Base-by-base conservation (phyloP, 2,113 vertebrate species). In the Chaetodon auriga region DNA sequence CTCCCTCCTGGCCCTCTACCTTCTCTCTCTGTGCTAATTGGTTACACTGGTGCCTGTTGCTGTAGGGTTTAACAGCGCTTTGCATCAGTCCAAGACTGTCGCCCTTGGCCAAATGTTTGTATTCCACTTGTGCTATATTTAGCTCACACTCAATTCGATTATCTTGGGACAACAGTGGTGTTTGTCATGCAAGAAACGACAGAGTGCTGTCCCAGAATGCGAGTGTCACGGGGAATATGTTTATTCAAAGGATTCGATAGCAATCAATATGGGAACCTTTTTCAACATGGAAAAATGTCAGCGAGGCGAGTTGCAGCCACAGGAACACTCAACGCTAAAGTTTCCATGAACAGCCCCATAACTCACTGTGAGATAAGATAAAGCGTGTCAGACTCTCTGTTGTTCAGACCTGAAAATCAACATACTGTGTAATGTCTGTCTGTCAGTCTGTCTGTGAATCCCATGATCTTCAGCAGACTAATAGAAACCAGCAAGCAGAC, bases 11-110 rank as follows among this genome's bases (percentile, higher is more conserved):
- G 60, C 72, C 69, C 58, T 63, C 43, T 46, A 58, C 54, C 55
- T 81, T 63, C 71, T 63, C 41, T 25, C 38, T 70, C 36, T 72
- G 83, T 84, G 85, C 30, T 92, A 90, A 90, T 86, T 82, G 70
- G 81, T 64, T 13, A 36, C 63, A 60, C 53, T 51, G 71, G 75
- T 55, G 75, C 38, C 76, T 85, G 86, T 84, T 88, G 86, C 86
- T 70, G 41, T 36, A 36, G 87, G 92, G 78, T 88, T 92, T 92
- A 93, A 71, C 76, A 19, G 78, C 11, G 46, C 80, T 91, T 93
- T 87, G 70, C 74, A 7, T 91, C 63, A 2, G 75, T 41, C 19
- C 78, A 41, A 41, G 38, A 58, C 79, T 48, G 82, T 85, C 72
- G 57, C 68, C 80, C 61, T 2, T 16, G 69, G 76, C 51, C 84